Evolutionary conservation across 2,888 invertebrate genomes (phyloP), one percentile per base, ranked within the genome.

Genomic region (Chouioia cunea): DNA sequence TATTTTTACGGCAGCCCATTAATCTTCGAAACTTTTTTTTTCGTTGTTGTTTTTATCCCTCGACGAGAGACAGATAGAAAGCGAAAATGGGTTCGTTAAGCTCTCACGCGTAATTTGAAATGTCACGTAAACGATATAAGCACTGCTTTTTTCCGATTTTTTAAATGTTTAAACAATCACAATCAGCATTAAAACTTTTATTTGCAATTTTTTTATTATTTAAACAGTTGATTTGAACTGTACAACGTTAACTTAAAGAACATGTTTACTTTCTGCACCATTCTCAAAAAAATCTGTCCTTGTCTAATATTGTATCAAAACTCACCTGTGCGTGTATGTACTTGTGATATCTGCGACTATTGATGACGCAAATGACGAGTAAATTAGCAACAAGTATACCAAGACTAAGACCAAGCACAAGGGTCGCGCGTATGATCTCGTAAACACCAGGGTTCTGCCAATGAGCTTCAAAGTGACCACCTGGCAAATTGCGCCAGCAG

Each of bases 271-370:
- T 18, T 16, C 16, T 50, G 50, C 50, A n/a, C 50, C 15, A 16
- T 15, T 23, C 23, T 22, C 54, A 18, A 27, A 20, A 16, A 16
- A 15, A 14, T 6, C 14, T 22, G 12, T 10, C 4, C 2, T n/a
- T 27, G 1, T 0, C 16, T 0, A 46, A 53, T 22, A 20, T n/a
- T n/a, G 53, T 18, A 52, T 14, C 10, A 48, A 16, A n/a, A 46
- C 84, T 86, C 85, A 94, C 95, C 93, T 95, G 95, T 79, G 94
- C 93, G 83, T 94, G 94, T 79, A 95, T 94, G 82, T 94, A 94
- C 81, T 93, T 93, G 80, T 93, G 91, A 84, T 94, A 94, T 74
- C 93, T 89, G 63, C 93, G 89, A 85, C 93, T 94, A 86, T 95
- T 95, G 80, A 95, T 90, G 59, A 95, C 94, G 78, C 93, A 90